Base-by-base conservation (phyloP, 1,140 invertebrate genomes). In the Saxidomus purpurata region DNA sequence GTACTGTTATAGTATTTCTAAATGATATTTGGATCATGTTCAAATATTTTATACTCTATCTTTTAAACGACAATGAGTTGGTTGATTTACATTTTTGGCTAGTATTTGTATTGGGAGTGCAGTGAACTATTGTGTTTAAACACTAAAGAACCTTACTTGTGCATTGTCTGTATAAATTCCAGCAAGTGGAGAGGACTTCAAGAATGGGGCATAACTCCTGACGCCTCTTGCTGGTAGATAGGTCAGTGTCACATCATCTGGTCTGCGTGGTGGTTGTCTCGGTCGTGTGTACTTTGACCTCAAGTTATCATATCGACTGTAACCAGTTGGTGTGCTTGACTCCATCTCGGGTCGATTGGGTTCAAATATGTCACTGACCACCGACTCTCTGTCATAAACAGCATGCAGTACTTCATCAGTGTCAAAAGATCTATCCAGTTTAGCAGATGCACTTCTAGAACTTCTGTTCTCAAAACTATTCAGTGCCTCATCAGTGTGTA, bases 241-340 rank as follows among this genome's bases (percentile, higher is more conserved):
- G 43, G 76, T 69, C 47, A 88, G 36, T 8, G 38, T 47, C 15
- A 47, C 22, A 40, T 88, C 77, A 9, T 77, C 77, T 52, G 86
- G 77, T 40, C 52, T 43, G 59, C 67, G 86, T 22, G 63, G 79
- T 28, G 31, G 34, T 19, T 13, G 80, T 34, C 81, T 71, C 38
- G 87, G 87, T 59, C 81, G 36, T 25, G 87, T 89, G 87, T 83
- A 89, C 69, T 89, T 89, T 52, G 87, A 89, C 71, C 69, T 43
- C 25, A 89, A 47, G 22, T 22, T 43, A 38, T 89, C 87, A 55
- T 89, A 89, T 6, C 87, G 28, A 31, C 71, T 89, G 67, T 59
- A 83, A 49, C 36, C 28, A 38, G 80, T 43, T 63, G 25, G 6
- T 22, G 19, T 34, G 19, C 31, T 71, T 11, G 28, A 13, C 38